Evolutionary conservation across 2,888 invertebrate species (phyloP).

Genomic region (Eurytoma californica): DNA sequence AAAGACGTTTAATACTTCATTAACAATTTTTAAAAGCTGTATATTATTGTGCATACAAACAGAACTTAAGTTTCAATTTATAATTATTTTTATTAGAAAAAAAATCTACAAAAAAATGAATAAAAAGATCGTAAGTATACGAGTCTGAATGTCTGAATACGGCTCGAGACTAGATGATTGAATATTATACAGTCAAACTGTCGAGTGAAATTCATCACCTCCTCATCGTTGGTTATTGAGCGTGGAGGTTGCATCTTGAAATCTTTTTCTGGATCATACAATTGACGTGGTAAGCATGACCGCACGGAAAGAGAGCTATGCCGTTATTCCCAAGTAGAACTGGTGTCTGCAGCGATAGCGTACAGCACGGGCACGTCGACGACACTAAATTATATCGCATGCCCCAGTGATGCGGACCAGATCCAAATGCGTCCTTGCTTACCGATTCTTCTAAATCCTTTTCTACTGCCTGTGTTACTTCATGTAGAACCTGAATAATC

Average conservation of each 20-base stretch:
- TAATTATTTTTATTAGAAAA: too few relatives aligned
- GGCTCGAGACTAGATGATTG: conserved; percentile 46
- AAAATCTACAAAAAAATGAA: background rate
- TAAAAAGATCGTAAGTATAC: conserved; percentile 18
- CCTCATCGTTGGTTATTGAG: conserved; percentile 54
- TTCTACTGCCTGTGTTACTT: conserved; percentile 58
- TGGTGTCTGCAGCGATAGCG: conserved; percentile 78
- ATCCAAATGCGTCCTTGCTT: conserved; percentile 69
- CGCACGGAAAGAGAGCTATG: conserved; percentile 80
- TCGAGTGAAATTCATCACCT: conserved; percentile 4
- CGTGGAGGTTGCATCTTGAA: conserved; percentile 72
- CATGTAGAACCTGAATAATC: conserved; percentile 40
- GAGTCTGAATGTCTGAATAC: conserved; percentile 29
- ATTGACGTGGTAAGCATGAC: conserved; percentile 80
- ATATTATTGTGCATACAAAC: conserved; percentile 36
- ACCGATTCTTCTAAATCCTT: conserved; percentile 65
- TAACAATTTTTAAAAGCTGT: conserved; percentile 38
- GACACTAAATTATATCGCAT: conserved; percentile 69
- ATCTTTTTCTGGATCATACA: conserved; percentile 79
- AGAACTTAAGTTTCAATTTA: background rate
- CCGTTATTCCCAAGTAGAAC: conserved; percentile 80
- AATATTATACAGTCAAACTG: conserved; percentile 28
- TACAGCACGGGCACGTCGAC: conserved; percentile 77
- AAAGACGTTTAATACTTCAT: conserved; percentile 49
- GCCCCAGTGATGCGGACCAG: conserved; percentile 77